Percentiles rank a stretch among this genome's conserved stretches.
Conservation (phyloP, 2,888 invertebrate species). For the Drosophila ezoana region DNA sequence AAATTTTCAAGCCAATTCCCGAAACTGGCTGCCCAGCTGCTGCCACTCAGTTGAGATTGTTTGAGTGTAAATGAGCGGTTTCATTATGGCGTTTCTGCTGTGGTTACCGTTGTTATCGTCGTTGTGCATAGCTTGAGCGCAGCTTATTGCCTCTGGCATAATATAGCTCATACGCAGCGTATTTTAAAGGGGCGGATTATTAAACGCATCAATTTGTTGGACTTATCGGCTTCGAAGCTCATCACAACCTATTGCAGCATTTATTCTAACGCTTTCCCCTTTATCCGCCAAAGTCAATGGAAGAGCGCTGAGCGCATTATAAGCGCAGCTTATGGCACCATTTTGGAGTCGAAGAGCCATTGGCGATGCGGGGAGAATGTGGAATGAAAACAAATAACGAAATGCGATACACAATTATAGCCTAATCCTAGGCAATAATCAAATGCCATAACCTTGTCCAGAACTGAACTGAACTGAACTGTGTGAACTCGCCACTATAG, state of each 20-base stretch:
- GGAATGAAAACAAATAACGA: constrained; percentile 68
- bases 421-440: constrained; percentile 75
- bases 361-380: constrained; percentile 25
- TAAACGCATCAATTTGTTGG: constrained; percentile 35
- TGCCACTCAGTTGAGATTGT: constrained; percentile 15
- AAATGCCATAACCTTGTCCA: constrained; percentile 65
- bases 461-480: constrained; percentile 32
- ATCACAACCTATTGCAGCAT: constrained; percentile 49
- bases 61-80: constrained; percentile 39
- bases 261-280: not conserved
- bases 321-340: constrained; percentile 29
- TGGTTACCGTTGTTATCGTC: not conserved
- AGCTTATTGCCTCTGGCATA: not conserved
- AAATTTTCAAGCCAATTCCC: constrained; percentile 62
- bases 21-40: constrained; percentile 29
- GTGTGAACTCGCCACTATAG: constrained; percentile 48
- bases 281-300: constrained; percentile 8
- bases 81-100: constrained; percentile 34
- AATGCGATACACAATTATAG: constrained; percentile 76
- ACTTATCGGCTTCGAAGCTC: constrained; percentile 51
- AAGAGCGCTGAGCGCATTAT: constrained; percentile 18
- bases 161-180: constrained; percentile 31
- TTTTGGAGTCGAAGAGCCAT: constrained; percentile 1
- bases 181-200: constrained; percentile 28
- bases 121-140: not conserved